Conservation (phyloP, 2,113 vertebrate genomes). For the Lamprotornis superbus region DNA sequence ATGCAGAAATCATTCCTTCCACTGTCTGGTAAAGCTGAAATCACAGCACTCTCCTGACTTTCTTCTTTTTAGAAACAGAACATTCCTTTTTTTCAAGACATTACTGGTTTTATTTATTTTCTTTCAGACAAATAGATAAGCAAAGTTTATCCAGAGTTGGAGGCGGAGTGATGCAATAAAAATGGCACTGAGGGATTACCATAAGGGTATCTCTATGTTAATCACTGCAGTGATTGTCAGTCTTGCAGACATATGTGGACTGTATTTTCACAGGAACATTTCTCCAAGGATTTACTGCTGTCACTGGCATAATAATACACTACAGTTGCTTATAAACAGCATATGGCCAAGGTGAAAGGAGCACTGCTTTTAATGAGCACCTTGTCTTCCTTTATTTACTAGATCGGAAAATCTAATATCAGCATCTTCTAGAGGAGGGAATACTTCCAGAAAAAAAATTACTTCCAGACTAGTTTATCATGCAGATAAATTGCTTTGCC, state of each 20-base stretch:
- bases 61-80: not conserved
- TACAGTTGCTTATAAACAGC: not conserved
- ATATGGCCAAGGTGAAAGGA: not conserved
- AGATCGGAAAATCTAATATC: not conserved
- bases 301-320: not conserved
- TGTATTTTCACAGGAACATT: not conserved
- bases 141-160: not conserved
- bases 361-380: not conserved
- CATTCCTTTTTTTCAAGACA: not conserved
- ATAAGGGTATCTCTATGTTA: not conserved
- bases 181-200: not conserved
- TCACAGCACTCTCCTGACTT: not conserved
- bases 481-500: not conserved
- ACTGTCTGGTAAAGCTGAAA: not conserved
- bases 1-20: not conserved
- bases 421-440: not conserved
- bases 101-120: not conserved
- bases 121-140: not conserved
- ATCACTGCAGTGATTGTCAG: not conserved
- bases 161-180: not conserved
- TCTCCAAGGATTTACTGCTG: not conserved
- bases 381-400: not conserved
- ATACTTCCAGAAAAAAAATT: not conserved
- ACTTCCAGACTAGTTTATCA: not conserved
- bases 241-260: accelerated